phyloP scores from a whole-genome alignment of 2,888 invertebrate species.

The Standfussiana lucernea region DNA sequence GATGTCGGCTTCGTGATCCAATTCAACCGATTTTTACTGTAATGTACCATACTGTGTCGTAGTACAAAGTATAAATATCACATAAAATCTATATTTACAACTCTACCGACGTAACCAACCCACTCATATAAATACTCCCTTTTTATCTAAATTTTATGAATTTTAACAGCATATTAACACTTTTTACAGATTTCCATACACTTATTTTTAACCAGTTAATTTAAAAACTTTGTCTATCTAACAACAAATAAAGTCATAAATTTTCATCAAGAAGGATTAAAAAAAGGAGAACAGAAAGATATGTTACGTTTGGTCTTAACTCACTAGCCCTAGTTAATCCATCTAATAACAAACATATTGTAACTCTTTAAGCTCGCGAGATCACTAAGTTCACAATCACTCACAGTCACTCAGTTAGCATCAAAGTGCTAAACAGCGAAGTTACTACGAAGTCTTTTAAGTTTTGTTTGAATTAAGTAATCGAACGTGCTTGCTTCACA shows the following conservation, averaged over 20 bases:
- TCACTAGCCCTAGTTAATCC: constrained; percentile 50
- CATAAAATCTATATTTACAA: constrained; percentile 30
- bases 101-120: neutral
- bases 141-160: constrained; percentile 20
- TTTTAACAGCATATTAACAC: constrained; percentile 34
- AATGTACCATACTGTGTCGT: neutral
- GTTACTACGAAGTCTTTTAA: constrained; percentile 50
- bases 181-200: constrained; percentile 34
- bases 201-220: constrained; percentile 30
- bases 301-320: constrained; percentile 57
- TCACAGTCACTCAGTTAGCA: constrained; percentile 48
- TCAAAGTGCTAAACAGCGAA: constrained; percentile 43
- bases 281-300: constrained; percentile 51
- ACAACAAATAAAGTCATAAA: constrained; percentile 19
- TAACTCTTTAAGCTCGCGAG: constrained; percentile 78
- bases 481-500: constrained; percentile 9
- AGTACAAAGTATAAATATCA: constrained; percentile 1
- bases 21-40: neutral
- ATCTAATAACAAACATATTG: constrained; percentile 56
- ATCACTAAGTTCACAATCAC: constrained; percentile 73
- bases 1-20: neutral
- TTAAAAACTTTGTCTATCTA: constrained; percentile 22
- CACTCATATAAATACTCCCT: constrained; percentile 2
- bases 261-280: constrained; percentile 41
- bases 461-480: constrained; percentile 36